Conservation (phyloP, 2,797 vertebrate species). For the Prionace glauca region DNA sequence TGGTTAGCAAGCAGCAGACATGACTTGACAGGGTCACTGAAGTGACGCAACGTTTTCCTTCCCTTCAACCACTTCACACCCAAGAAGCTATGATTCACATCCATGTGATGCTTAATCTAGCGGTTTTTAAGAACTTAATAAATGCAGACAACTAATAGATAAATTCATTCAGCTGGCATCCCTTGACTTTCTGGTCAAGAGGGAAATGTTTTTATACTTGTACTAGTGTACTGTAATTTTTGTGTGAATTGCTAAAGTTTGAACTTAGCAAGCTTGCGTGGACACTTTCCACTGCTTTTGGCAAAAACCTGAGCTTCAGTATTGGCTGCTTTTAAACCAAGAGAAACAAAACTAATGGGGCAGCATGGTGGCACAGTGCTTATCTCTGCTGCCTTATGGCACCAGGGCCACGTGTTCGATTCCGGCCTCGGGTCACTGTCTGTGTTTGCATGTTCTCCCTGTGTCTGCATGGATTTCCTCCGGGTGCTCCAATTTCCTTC, state of each 20-base stretch:
- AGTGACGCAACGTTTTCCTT: not conserved
- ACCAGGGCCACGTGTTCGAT: too few relatives aligned
- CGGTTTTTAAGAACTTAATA: not conserved
- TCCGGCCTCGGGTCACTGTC: too few relatives aligned
- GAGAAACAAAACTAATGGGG: not conserved
- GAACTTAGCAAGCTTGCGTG: not conserved
- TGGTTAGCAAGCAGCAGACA: not conserved
- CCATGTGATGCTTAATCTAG: not conserved
- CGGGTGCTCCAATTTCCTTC: too few relatives aligned
- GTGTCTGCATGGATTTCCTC: too few relatives aligned
- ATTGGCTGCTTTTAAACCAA: not conserved
- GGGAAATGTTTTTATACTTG: not conserved
- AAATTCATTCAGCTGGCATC: not conserved
- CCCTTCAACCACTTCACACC: not conserved
- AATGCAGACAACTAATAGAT: slow-evolving; percentile 1
- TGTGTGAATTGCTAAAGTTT: not conserved
- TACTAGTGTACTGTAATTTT: not conserved
- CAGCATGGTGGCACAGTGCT: too few relatives aligned
- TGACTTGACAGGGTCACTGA: not conserved
- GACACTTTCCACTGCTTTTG: not conserved
- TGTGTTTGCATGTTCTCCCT: too few relatives aligned
- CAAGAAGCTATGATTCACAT: not conserved
- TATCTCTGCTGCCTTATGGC: too few relatives aligned
- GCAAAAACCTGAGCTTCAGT: not conserved
- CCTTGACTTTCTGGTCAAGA: not conserved